A percentile compares a stretch with the other conserved stretches of the same genome.
Evolutionary conservation across 1,140 invertebrate genomes (phyloP).

Genomic region (Lutraria rhynchaena): DNA sequence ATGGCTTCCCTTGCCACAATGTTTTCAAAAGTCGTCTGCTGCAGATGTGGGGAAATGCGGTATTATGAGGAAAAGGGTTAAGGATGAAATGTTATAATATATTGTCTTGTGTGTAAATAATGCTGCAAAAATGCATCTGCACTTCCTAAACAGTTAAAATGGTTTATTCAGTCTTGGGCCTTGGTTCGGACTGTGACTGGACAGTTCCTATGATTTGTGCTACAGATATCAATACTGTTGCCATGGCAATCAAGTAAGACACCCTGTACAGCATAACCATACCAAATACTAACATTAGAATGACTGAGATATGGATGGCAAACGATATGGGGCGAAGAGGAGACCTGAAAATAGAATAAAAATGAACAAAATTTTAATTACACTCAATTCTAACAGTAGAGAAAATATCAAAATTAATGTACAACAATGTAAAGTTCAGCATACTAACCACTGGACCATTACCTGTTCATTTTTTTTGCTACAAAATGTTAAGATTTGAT

Average conservation of each 20-base stretch:
- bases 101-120: too few species aligned
- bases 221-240: constrained; percentile 12
- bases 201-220: constrained; percentile 12
- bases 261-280: constrained; percentile 51
- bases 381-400: background rate
- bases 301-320: constrained; percentile 23
- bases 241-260: constrained; percentile 19
- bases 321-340: background rate
- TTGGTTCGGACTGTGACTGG: background rate
- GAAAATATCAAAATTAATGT: too few species aligned
- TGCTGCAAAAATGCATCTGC: too few species aligned
- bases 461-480: background rate
- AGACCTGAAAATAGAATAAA: constrained; percentile 39
- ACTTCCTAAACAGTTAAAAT: too few species aligned
- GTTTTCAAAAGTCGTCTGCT: too few species aligned
- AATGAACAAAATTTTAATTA: background rate
- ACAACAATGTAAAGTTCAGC: too few species aligned
- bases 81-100: too few species aligned
- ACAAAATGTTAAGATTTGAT: too few species aligned
- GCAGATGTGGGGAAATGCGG: too few species aligned
- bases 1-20: too few species aligned
- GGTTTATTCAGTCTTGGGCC: constrained; percentile 56
- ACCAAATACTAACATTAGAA: constrained; percentile 32
- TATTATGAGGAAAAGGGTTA: too few species aligned
- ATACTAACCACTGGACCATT: too few species aligned